Percentiles rank a stretch among this genome's conserved stretches.
These are phyloP conservation scores for Anarsia innoxiella DNA, from an alignment of 2,888 invertebrate species.

Conservation along the genomic window DNA sequence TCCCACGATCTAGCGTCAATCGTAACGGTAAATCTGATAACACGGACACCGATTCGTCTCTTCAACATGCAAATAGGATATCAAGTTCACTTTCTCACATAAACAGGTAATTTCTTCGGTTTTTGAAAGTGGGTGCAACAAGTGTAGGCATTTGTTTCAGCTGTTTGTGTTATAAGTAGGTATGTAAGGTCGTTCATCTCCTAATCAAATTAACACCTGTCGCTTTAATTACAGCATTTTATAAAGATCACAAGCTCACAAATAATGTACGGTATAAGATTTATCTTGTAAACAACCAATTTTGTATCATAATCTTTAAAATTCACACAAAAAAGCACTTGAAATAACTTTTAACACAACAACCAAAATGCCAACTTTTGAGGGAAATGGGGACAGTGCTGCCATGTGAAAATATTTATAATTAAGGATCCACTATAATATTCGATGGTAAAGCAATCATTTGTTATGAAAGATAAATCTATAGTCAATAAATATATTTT, in stretches of 20 bases:
- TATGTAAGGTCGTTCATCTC: conserved; percentile 29
- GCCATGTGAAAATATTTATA: background rate
- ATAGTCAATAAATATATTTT: no score
- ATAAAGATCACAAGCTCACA: no score
- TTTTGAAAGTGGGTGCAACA: conserved; percentile 65
- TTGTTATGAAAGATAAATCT: no score
- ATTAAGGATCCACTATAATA: background rate
- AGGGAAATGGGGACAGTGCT: background rate
- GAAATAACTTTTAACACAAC: background rate
- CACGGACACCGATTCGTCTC: conserved; percentile 31
- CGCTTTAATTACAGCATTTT: conserved; percentile 1
- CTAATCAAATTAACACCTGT: conserved; percentile 28
- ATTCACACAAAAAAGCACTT: background rate
- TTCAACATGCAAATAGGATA: conserved; percentile 40
- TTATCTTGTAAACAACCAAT: no score
- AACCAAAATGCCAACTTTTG: conserved; percentile 2
- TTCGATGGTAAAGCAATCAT: no score
- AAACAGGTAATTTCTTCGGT: conserved; percentile 48
- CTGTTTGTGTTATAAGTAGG: conserved; percentile 42
- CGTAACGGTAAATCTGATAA: conserved; percentile 60
- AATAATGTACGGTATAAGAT: no score
- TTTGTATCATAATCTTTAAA: no score
- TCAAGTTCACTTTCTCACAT: conserved; percentile 55
- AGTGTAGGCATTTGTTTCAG: conserved; percentile 42
- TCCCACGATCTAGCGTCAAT: conserved; percentile 44